Percentiles rank a stretch among this genome's conserved stretches.
phyloP scores from a whole-genome alignment of 2,113 vertebrate species.

The Hydrochoerus hydrochaeris region DNA sequence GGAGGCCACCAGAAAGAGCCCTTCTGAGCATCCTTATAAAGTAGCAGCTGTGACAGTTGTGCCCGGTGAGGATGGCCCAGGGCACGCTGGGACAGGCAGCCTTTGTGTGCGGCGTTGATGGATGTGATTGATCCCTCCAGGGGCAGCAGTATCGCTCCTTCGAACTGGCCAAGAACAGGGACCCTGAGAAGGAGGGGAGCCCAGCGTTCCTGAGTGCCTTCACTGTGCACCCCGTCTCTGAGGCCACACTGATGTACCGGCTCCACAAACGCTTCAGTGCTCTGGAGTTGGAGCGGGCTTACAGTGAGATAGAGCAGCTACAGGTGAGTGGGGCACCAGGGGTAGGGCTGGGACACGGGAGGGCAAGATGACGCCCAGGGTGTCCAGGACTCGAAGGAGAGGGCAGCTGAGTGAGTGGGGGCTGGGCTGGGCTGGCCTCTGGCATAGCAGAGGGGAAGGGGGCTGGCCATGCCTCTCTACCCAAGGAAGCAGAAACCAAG shows the following conservation, averaged over 20 bases:
- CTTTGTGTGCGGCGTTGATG: background rate
- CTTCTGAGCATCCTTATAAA: no score
- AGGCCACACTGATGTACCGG: conserved; percentile 94
- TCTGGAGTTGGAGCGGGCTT: conserved; percentile 93
- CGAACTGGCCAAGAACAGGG: conserved; percentile 94
- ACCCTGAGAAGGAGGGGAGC: conserved; percentile 93
- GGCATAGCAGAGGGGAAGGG: no score
- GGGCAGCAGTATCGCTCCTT: conserved; percentile 94
- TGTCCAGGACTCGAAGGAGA: background rate
- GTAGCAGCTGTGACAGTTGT: background rate
- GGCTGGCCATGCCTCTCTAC: background rate
- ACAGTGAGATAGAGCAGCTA: conserved; percentile 94
- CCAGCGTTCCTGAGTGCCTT: conserved; percentile 91
- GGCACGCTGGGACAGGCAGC: background rate
- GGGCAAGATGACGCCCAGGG: background rate
- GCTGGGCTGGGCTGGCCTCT: background rate
- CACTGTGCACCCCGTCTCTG: conserved; percentile 93
- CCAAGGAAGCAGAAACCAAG: background rate
- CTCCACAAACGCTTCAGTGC: conserved; percentile 95
- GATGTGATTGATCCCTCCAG: conserved; percentile 81
- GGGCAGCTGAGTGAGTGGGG: background rate
- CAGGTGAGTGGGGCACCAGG: conserved; percentile 88
- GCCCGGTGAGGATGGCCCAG: background rate
- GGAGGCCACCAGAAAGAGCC: background rate
- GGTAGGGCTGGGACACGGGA: rapidly evolving